A percentile compares a stretch with the other conserved stretches of the same genome.
These are phyloP conservation scores for Cydia strobilella DNA, from an alignment of 1,140 invertebrate species.

Conservation along the genomic window DNA sequence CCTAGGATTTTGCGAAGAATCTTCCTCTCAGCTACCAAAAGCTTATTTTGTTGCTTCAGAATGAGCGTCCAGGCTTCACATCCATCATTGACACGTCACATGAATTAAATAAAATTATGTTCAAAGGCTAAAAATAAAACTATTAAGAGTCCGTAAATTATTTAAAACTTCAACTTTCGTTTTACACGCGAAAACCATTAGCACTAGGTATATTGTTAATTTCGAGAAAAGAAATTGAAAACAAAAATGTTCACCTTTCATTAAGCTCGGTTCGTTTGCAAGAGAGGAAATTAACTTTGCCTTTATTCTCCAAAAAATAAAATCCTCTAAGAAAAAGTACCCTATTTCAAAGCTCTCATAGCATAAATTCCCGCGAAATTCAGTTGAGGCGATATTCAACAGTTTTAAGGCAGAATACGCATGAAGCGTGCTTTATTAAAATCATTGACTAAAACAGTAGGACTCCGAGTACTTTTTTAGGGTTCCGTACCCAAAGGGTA, in stretches of 20 bases:
- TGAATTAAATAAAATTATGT: neutral
- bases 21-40: too few relatives aligned
- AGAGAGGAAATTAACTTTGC: constrained; percentile 29
- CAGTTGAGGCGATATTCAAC: constrained; percentile 6
- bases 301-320: constrained; percentile 9
- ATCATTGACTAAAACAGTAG: constrained; percentile 1
- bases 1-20: too few relatives aligned
- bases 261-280: constrained; percentile 19
- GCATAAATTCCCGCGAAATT: neutral
- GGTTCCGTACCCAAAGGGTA: too few relatives aligned
- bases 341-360: neutral
- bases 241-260: constrained; percentile 31
- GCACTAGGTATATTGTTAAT: constrained; percentile 32
- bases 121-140: neutral
- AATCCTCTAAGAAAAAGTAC: neutral
- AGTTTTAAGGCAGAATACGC: constrained; percentile 1
- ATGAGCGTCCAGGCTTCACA: too few relatives aligned
- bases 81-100: too few relatives aligned
- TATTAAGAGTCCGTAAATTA: neutral
- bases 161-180: neutral
- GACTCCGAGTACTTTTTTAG: neutral
- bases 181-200: neutral
- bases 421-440: constrained; percentile 24
- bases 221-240: constrained; percentile 12
- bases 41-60: too few relatives aligned